phyloP scores from a whole-genome alignment of 2,113 vertebrate species.

The Trogon melanurus region DNA sequence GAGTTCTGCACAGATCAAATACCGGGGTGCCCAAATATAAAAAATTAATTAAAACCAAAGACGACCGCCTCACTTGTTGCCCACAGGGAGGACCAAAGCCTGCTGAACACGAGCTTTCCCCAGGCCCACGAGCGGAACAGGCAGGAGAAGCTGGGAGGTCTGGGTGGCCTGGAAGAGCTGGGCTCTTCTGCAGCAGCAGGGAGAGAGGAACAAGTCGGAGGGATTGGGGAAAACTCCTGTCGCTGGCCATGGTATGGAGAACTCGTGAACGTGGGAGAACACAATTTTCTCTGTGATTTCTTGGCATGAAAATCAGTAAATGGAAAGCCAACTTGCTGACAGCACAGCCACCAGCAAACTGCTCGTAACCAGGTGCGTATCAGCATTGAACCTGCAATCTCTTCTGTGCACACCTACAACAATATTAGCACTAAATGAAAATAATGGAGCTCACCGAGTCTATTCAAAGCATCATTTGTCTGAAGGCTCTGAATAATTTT shows the following conservation, averaged over 20 bases:
- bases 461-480: background rate
- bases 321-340: background rate
- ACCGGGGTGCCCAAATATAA: accelerated
- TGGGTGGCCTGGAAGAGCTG: background rate
- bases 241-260: background rate
- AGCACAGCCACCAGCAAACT: background rate
- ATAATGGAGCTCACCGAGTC: background rate
- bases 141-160: accelerated
- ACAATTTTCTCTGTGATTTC: background rate
- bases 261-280: accelerated
- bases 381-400: background rate
- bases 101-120: too few species aligned
- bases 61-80: background rate
- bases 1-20: background rate
- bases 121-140: accelerated
- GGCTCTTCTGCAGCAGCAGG: background rate
- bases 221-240: accelerated
- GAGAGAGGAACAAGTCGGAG: background rate
- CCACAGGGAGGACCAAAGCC: background rate
- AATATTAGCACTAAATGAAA: background rate
- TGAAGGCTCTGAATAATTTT: background rate
- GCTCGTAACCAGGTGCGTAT: background rate
- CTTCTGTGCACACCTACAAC: background rate
- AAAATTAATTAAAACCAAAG: background rate
- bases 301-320: background rate